Conservation (phyloP, 2,888 invertebrate genomes). For the Nomada hirtipes region DNA sequence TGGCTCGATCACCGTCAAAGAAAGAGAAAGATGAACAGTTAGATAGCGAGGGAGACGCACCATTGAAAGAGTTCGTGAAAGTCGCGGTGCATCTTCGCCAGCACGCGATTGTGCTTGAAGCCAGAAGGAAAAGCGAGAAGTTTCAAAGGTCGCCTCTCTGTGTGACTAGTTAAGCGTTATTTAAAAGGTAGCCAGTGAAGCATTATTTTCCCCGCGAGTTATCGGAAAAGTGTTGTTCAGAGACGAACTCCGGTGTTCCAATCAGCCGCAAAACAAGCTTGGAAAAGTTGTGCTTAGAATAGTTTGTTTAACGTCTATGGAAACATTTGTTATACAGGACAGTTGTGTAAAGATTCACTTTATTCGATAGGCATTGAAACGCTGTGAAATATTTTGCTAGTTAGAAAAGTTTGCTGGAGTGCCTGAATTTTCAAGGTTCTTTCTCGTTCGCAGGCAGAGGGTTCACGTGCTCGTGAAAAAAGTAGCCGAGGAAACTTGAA, state of each 20-base stretch:
- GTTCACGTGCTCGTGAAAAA: slow-evolving; percentile 52
- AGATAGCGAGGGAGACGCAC: not conserved
- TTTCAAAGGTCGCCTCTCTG: slow-evolving; percentile 47
- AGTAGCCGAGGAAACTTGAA: slow-evolving; percentile 40
- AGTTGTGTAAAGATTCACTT: no score
- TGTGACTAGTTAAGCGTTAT: slow-evolving; percentile 14
- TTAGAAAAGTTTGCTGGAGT: no score
- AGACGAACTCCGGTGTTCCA: not conserved
- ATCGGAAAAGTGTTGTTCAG: slow-evolving; percentile 11
- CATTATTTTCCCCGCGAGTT: slow-evolving; percentile 1
- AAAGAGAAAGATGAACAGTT: not conserved
- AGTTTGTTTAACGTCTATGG: no score
- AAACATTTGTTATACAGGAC: no score
- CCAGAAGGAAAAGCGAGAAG: slow-evolving; percentile 22
- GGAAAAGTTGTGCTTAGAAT: not conserved
- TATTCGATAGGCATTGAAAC: no score
- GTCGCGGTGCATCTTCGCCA: slow-evolving; percentile 30
- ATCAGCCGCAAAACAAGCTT: not conserved
- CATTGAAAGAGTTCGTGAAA: slow-evolving; percentile 55
- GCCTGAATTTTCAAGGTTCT: not conserved
- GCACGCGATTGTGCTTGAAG: slow-evolving; percentile 9
- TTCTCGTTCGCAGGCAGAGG: slow-evolving; percentile 34
- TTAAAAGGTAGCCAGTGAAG: slow-evolving; percentile 15
- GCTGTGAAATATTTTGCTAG: no score
- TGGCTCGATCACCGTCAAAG: slow-evolving; percentile 50